Base-by-base conservation (phyloP, 1,140 invertebrate genomes). In the Teleogryllus occipitalis region DNA sequence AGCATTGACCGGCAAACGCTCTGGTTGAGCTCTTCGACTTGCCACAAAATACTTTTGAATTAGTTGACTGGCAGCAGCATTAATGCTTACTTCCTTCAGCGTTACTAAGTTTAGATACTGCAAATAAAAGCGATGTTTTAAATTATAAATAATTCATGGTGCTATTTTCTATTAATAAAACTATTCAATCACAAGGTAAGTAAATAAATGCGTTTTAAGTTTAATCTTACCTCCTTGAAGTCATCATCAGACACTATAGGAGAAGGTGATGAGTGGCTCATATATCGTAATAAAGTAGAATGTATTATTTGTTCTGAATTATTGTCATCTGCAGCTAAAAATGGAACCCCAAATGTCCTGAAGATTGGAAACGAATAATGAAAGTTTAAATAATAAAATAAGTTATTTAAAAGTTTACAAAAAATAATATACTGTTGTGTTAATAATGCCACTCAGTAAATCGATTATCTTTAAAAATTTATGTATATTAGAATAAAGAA, bases 311-410 rank as follows among this genome's bases (percentile, higher is more conserved):
- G 10, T 18, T 65, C 54, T 65, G 54, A 65, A 18, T 65, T 65
- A 14, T 47, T 39, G 7, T 78, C 77, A 47, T 80, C 74, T 46
- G 80, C 78, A 39, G 76, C 79, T 39, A 82, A 79, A 72, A 82
- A 82, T 75, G 82, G 82, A 72, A 82, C 78, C n/a, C 82, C 82
- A 81, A 82, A 82, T 46, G 81, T 54, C 27, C 82, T 82, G 78
- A 39, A 81, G 80, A 75, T 18, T 77, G 47, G 74, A 65, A 3
- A 3, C 10, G n/a, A n/a, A n/a, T n/a, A n/a, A 65, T 65, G 10
- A 14, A 10, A 65, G 10, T 65, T 65, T 65, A 65, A 14, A 14
- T 65, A 7, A 65, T 65, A 14, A 65, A 65, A 65, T 65, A 65
- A 18, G 2, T 65, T 39, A 39, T 39, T 39, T 39, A 39, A 39